Base-by-base conservation (phyloP, 2,797 vertebrate genomes). In the Peromyscus eremicus region DNA sequence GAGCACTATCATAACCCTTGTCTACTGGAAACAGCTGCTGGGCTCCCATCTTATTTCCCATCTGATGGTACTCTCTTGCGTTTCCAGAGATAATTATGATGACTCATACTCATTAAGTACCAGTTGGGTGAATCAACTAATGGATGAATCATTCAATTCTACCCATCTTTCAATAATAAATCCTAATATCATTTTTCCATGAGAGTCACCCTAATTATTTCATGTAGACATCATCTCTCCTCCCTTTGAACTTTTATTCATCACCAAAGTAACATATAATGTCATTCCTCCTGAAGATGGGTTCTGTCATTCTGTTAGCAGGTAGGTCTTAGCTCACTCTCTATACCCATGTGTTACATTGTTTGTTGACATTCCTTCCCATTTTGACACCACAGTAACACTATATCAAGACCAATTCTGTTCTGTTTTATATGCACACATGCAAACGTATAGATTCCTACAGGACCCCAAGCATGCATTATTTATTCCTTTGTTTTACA, bases 111-210 rank as follows among this genome's bases (percentile, higher is more conserved):
- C 27, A 82, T 5, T 34, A 93, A 92, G 32, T 40, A 88, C 37
- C 25, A 76, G 71, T n/a, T 79, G 76, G 75, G 7, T 73, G 66
- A 92, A 40, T 40, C 55, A 29, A 55, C 32, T 64, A 77, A 93
- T 46, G 37, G 49, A 62, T 73, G 77, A 71, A 73, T 92, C 80
- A 92, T 70, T 57, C 70, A 84, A 71, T 79, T 82, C 21, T 57
- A 93, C 34, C 62, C 49, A 70, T 94, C 11, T 43, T 93, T 92
- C 43, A 92, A 91, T 55, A 97, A 64, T 27, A 52, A 95, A 79
- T 21, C 73, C 55, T 64, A 55, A 46, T 68, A 62, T 81, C 21
- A 62, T 46, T 71, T 27, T 95, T 73, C 43, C 21, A 34, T 37
- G 29, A 93, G 21, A 43, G 11, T 77, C 60, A 73, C n/a, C 27